These are phyloP conservation scores for Semicossyphus pulcher DNA, from an alignment of 2,113 vertebrate species.

Conservation along the genomic window DNA sequence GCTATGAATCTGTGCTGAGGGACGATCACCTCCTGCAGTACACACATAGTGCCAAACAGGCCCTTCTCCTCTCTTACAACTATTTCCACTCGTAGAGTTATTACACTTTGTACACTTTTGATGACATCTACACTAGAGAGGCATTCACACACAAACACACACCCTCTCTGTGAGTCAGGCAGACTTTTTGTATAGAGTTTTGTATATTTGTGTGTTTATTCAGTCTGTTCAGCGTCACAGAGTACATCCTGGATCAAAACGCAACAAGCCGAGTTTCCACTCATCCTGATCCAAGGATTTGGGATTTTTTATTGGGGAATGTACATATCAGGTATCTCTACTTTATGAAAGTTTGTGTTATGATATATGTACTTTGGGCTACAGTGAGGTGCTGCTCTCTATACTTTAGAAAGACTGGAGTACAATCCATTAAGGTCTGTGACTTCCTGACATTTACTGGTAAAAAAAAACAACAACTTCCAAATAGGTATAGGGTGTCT, in stretches of 20 bases:
- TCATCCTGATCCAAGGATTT: background rate
- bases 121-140: background rate
- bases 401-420: background rate
- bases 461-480: background rate
- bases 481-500: background rate
- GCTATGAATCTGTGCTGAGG: slow-evolving; percentile 3
- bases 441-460: background rate
- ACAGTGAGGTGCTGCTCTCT: background rate
- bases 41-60: background rate
- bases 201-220: background rate
- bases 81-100: background rate
- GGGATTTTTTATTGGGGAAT: too few relatives aligned
- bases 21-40: background rate
- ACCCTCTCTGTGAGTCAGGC: background rate
- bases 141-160: background rate
- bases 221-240: background rate
- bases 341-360: too few relatives aligned
- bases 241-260: background rate
- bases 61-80: background rate
- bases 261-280: background rate
- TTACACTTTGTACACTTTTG: background rate
- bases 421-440: too few relatives aligned
- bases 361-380: background rate
- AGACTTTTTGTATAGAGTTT: background rate
- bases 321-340: too few relatives aligned